Percentiles rank a stretch among this genome's conserved stretches.
These are phyloP conservation scores for Scolopax mira DNA, from an alignment of 2,113 vertebrate genomes.

Conservation along the genomic window DNA sequence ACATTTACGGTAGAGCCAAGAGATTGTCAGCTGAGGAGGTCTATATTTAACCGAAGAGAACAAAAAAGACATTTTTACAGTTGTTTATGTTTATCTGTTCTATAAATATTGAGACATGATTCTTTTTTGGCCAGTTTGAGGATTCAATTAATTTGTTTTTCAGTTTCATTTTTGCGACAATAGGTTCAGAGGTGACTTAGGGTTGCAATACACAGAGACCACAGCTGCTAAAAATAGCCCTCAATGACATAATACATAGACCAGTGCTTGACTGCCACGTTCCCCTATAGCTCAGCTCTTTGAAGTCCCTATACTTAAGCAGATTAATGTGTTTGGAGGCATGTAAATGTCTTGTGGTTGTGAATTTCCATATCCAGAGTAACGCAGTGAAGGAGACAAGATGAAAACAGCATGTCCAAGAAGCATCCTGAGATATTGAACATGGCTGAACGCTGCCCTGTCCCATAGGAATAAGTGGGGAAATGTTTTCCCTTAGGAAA, in stretches of 20 bases:
- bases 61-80: background rate
- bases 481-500: background rate
- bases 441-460: background rate
- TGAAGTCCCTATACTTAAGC: background rate
- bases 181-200: background rate
- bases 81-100: constrained; percentile 13
- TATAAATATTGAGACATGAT: background rate
- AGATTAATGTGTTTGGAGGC: background rate
- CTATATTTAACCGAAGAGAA: background rate
- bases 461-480: background rate
- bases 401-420: background rate
- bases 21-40: background rate
- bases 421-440: background rate
- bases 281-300: background rate
- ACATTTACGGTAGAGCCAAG: background rate
- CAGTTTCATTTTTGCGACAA: background rate
- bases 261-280: background rate
- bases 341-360: background rate
- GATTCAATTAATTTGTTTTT: constrained; percentile 11
- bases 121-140: background rate
- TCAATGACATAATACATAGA: background rate
- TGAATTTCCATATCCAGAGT: background rate
- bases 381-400: background rate
- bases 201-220: background rate
- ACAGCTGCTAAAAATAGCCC: constrained; percentile 16